These are phyloP conservation scores for Trogon surrucura DNA, from an alignment of 2,113 vertebrate species.

Conservation along the genomic window DNA sequence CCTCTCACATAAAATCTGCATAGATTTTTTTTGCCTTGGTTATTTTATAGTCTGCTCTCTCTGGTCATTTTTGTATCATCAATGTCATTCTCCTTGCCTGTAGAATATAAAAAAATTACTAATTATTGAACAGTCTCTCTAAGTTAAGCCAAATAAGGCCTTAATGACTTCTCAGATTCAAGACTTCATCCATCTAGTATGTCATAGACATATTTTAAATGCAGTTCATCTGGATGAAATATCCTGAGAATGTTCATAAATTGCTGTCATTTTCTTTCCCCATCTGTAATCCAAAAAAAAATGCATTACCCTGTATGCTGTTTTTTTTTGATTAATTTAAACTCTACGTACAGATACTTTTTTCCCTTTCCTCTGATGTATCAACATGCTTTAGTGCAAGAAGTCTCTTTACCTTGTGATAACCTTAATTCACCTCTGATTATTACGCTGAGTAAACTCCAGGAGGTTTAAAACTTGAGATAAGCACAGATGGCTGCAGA, in stretches of 20 bases:
- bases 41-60: conserved; percentile 5
- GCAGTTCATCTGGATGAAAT: not conserved
- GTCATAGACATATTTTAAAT: conserved; percentile 7
- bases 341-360: not conserved
- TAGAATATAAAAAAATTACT: conserved; percentile 32
- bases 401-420: not conserved
- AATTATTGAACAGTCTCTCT: conserved; percentile 17
- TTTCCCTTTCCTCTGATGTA: not conserved
- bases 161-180: conserved; percentile 33
- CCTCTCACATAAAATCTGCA: not conserved
- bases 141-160: conserved; percentile 19
- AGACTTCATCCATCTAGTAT: not conserved
- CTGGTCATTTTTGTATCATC: conserved; percentile 31
- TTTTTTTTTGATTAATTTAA: not conserved
- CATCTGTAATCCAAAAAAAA: conserved; percentile 26
- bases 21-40: not conserved
- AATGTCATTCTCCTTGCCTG: not conserved
- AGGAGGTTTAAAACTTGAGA: not conserved
- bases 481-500: not conserved
- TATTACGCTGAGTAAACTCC: not conserved
- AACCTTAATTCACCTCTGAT: not conserved
- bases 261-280: not conserved
- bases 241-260: conserved; percentile 2
- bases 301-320: not conserved
- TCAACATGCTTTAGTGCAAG: not conserved